Conservation (phyloP, 2,888 invertebrate species). For the Gibbula magus region DNA sequence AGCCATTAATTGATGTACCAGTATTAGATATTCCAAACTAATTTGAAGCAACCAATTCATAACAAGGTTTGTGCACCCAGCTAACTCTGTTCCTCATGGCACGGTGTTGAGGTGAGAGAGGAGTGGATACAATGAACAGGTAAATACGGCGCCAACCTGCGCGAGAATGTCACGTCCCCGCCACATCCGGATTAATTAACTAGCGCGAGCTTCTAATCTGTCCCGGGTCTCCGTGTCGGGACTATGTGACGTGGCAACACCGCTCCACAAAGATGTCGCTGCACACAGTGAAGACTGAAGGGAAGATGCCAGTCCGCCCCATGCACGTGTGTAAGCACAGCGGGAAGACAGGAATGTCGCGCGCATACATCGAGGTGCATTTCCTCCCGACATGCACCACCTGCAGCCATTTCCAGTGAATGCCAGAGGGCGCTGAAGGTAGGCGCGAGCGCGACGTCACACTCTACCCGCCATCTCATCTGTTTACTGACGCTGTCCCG, state of each 20-base stretch:
- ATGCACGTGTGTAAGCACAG: constrained; percentile 9
- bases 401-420: neutral
- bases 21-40: too few relatives aligned
- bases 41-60: too few relatives aligned
- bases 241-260: neutral
- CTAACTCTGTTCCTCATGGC: too few relatives aligned
- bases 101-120: too few relatives aligned
- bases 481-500: neutral
- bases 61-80: too few relatives aligned
- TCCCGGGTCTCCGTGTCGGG: neutral
- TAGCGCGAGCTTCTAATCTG: neutral
- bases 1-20: too few relatives aligned
- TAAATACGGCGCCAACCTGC: too few relatives aligned
- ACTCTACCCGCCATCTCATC: neutral
- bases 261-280: neutral
- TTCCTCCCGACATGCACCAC: constrained; percentile 16
- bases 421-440: neutral
- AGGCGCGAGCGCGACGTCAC: neutral
- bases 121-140: too few relatives aligned
- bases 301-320: neutral
- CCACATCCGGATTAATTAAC: constrained; percentile 21
- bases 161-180: neutral
- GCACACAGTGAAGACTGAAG: neutral
- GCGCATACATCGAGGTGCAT: neutral
- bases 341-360: neutral